Evolutionary conservation across 1,140 invertebrate species (phyloP), one percentile per base, ranked within the genome.

Genomic region (Tetramorium parvispinum): DNA sequence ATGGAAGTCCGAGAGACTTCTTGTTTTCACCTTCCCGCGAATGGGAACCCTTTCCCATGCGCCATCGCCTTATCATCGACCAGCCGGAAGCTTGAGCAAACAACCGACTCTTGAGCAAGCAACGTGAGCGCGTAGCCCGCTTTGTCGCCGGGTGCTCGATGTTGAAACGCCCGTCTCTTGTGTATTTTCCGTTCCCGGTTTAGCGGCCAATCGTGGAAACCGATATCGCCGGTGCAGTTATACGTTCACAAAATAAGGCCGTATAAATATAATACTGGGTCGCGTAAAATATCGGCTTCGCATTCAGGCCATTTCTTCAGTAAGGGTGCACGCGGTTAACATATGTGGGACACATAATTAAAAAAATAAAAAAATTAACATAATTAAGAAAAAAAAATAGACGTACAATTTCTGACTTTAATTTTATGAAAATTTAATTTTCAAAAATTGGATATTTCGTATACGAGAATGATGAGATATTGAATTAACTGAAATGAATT

Each of bases 1-100:
- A 16, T 16, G 70, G 32, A 32, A 32, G n/a, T 27, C 27, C 10
- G 43, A 3, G 10, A 49, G 3, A 37, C 79, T 49, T 83, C 51
- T 57, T 71, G 40, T 73, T 59, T 81, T 83, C 79, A 83, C 68
- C 21, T 27, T 40, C 11, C n/a, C 6, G 7, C 37, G 18, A 46
- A 32, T 21, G 27, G 32, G 37, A 27, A 73, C 43, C 24, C 27
- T 68, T 32, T 55, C 37, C 37, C 46, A 21, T 46, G 40, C 24
- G 53, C 18, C 21, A 6, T 4, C 21, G 43, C 51, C 40, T 73
- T 40, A 75, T 83, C 40, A 59, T 13, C 53, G 4, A 61, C 40
- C 53, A 21, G 5, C 24, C 8, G 55, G 27, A 37, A 73, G 46
- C 13, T 13, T 82, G n/a, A 32, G 18, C 43, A 82, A 83, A 59